These are phyloP conservation scores for Porites lutea DNA, from an alignment of 64 coral and sea anemone species.

Conservation along the genomic window DNA sequence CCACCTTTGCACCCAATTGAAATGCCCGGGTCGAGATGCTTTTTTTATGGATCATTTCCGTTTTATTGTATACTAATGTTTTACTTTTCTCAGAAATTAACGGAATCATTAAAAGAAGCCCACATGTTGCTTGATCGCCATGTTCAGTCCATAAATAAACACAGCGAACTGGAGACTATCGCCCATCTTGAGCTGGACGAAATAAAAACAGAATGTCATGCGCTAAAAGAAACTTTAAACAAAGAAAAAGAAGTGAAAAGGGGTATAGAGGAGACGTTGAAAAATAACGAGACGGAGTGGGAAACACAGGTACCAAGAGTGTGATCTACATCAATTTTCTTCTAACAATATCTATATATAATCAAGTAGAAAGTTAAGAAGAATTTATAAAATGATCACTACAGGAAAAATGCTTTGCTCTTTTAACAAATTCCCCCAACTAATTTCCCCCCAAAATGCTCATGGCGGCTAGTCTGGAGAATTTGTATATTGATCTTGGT, in stretches of 20 bases:
- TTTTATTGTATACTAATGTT: neutral
- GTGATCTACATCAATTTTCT: neutral
- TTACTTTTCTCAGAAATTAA: slow-evolving; percentile 35
- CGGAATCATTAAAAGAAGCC: slow-evolving; percentile 71
- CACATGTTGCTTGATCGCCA: slow-evolving; percentile 74
- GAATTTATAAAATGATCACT: too few species aligned
- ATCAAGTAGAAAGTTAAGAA: too few species aligned
- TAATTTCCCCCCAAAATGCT: too few species aligned
- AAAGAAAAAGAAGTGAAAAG: slow-evolving; percentile 30
- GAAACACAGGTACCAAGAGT: slow-evolving; percentile 7
- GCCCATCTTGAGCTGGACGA: slow-evolving; percentile 83
- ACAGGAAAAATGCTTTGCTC: too few species aligned
- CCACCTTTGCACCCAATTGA: too few species aligned
- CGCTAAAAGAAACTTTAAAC: slow-evolving; percentile 21
- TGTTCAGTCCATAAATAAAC: slow-evolving; percentile 79
- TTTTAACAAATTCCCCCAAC: too few species aligned
- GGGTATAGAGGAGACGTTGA: slow-evolving; percentile 5
- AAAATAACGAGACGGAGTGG: slow-evolving; percentile 1
- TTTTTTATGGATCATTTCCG: neutral
- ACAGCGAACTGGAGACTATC: slow-evolving; percentile 71
- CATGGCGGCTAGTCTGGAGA: too few species aligned
- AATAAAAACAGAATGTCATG: slow-evolving; percentile 61
- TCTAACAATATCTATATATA: too few species aligned
- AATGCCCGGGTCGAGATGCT: too few species aligned
- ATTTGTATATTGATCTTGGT: too few species aligned